These are phyloP conservation scores for Philopotamus ludificatus DNA, from an alignment of 1,140 invertebrate species.

Conservation along the genomic window DNA sequence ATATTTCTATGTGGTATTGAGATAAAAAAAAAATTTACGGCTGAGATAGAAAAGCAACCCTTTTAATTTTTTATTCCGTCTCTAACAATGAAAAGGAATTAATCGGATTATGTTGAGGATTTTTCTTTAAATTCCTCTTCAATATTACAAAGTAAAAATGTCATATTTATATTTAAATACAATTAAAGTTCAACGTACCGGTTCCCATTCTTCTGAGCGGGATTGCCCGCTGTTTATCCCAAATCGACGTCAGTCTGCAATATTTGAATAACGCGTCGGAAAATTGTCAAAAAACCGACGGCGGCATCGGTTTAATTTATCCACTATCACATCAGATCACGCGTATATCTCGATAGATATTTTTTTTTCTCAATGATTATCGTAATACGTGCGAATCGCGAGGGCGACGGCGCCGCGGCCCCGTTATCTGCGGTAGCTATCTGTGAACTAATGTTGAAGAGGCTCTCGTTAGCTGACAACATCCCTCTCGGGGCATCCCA, in stretches of 20 bases:
- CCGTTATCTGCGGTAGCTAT: slow-evolving; percentile 27
- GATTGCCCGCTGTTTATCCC: slow-evolving; percentile 55
- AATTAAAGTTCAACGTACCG: slow-evolving; percentile 45
- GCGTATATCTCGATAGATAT: too few relatives aligned
- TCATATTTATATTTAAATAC: too few relatives aligned
- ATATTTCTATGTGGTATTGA: too few relatives aligned
- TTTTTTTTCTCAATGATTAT: too few relatives aligned
- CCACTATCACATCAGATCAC: too few relatives aligned
- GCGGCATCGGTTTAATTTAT: neutral
- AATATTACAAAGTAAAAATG: slow-evolving; percentile 9
- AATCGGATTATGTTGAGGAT: slow-evolving; percentile 59
- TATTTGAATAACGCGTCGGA: too few relatives aligned
- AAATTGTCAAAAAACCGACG: neutral
- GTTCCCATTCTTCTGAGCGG: slow-evolving; percentile 57
- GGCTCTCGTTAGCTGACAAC: slow-evolving; percentile 23
- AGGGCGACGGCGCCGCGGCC: slow-evolving; percentile 11
- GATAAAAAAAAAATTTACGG: too few relatives aligned
- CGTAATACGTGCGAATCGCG: too few relatives aligned
- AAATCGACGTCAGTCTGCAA: slow-evolving; percentile 53
- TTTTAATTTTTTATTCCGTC: neutral
- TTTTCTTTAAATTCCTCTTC: slow-evolving; percentile 47
- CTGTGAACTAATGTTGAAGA: slow-evolving; percentile 31
- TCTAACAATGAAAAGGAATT: slow-evolving; percentile 50
- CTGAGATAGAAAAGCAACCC: too few relatives aligned
- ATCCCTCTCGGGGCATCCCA: slow-evolving; percentile 31